These are phyloP conservation scores for Eonycteris spelaea DNA, from an alignment of 2,113 vertebrate genomes.

Conservation along the genomic window DNA sequence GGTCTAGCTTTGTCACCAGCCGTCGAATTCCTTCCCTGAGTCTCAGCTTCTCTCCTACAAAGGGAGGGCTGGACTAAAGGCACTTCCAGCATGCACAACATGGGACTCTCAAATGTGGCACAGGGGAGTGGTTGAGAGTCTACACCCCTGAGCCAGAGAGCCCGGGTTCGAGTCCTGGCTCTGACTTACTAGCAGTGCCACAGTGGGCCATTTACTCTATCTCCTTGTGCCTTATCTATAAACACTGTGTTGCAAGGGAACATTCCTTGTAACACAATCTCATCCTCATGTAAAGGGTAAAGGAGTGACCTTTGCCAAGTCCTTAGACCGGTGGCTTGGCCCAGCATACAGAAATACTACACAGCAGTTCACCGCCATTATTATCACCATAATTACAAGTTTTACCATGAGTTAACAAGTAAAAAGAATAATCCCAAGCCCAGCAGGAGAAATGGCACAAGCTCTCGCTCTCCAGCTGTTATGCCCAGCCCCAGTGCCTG, in stretches of 20 bases:
- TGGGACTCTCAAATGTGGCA: not conserved
- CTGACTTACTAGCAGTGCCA: not conserved
- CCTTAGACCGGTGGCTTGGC: not conserved
- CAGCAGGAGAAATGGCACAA: fast-evolving
- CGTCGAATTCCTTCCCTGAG: not conserved
- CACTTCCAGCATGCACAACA: fast-evolving
- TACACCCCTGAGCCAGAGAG: not conserved
- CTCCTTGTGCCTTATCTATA: not conserved
- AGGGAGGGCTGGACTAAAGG: not conserved
- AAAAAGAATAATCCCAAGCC: not conserved
- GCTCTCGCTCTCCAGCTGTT: not conserved
- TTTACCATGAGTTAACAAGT: not conserved
- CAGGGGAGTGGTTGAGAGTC: not conserved
- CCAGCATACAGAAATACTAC: fast-evolving
- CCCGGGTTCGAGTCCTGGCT: not conserved
- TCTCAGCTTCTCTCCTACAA: not conserved
- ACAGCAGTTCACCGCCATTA: too few relatives aligned
- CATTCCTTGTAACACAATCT: not conserved
- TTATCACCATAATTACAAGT: fast-evolving
- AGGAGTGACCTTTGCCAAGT: not conserved
- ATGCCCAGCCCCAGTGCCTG: too few relatives aligned
- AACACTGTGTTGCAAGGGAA: not conserved
- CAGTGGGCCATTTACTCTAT: not conserved
- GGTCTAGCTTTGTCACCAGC: not conserved
- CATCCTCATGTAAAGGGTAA: not conserved